These are phyloP conservation scores for Lepidotrigona ventralis DNA, from an alignment of 1,140 invertebrate species.

Conservation along the genomic window DNA sequence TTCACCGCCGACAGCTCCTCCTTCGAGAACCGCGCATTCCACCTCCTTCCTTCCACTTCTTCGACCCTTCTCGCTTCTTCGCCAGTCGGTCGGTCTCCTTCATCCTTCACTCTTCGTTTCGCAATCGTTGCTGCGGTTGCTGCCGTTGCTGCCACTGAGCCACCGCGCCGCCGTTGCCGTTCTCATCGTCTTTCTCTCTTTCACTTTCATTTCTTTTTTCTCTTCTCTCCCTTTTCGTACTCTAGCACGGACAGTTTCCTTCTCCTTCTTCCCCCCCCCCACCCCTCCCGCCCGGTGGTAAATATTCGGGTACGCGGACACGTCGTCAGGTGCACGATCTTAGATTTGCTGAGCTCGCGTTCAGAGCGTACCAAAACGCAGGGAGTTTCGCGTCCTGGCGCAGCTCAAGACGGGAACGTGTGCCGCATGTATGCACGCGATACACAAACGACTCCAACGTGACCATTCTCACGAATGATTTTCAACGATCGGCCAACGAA, in stretches of 20 bases:
- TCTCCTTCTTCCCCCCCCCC: background rate
- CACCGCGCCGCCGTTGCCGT: background rate
- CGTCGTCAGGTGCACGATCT: slow-evolving; percentile 70
- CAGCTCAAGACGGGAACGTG: slow-evolving; percentile 51
- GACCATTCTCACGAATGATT: slow-evolving; percentile 44
- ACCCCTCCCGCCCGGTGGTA: no score
- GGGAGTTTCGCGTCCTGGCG: no score
- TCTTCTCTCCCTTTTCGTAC: no score
- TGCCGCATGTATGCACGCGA: slow-evolving; percentile 52
- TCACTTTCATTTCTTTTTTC: no score
- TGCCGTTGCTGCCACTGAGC: background rate
- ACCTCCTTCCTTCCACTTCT: slow-evolving; percentile 54
- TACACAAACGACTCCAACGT: slow-evolving; percentile 25
- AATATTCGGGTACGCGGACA: slow-evolving; percentile 58
- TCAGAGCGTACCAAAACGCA: slow-evolving; percentile 58
- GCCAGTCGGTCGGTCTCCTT: slow-evolving; percentile 39
- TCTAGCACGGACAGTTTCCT: background rate
- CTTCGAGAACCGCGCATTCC: slow-evolving; percentile 70
- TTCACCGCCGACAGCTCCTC: slow-evolving; percentile 75
- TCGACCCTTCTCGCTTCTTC: slow-evolving; percentile 43
- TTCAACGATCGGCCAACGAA: slow-evolving; percentile 35
- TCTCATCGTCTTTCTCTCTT: background rate
- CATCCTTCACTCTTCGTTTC: slow-evolving; percentile 65
- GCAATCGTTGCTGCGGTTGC: slow-evolving; percentile 28
- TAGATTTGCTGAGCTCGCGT: slow-evolving; percentile 71